Base-by-base conservation (phyloP, 1,140 invertebrate species). In the Drosophila leontia region DNA sequence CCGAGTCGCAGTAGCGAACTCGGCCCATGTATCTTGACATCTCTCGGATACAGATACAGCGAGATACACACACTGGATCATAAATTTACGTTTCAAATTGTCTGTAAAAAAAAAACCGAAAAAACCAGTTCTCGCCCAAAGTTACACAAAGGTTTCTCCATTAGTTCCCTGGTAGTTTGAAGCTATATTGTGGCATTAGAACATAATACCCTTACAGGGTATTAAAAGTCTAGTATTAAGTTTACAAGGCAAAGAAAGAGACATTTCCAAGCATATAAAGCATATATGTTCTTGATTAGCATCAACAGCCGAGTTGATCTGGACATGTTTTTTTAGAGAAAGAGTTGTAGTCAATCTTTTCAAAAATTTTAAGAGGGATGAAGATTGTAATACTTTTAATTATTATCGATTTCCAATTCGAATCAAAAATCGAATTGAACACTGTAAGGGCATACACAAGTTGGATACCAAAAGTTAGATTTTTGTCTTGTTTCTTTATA, bases 21-120 rank as follows among this genome's bases (percentile, higher is more conserved):
- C 57, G 45, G 51, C 57, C 62, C 70, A 37, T 78, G 84, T 88
- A 88, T 88, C 85, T 90, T 84, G 81, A 84, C 87, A 90, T 88
- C 85, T 90, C 78, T 78, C 81, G 83, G 81, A 75, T 88, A 88
- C 84, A 81, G 80, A 80, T 83, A 88, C 84, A 32, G 2, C 29
- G 29, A 84, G 67, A 45, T 39, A 47, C 53, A 58, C 63, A 75
- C 75, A 78, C 78, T 90, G 87, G 81, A 83, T 90, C 85, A 90
- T 90, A 90, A 90, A 90, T 90, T 90, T 85, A 90, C 81, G 85
- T 90, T 76, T 90, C 68, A 84, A 90, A 90, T 82, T 82, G 85
- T 90, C 70, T 76, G 78, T 79, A 37, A 23, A 56, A 56, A 55
- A 39, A 53, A 79, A 88, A 75, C 85, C 60, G 68, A 80, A 70